Conservation (phyloP, 2,113 vertebrate species). For the Numida meleagris region DNA sequence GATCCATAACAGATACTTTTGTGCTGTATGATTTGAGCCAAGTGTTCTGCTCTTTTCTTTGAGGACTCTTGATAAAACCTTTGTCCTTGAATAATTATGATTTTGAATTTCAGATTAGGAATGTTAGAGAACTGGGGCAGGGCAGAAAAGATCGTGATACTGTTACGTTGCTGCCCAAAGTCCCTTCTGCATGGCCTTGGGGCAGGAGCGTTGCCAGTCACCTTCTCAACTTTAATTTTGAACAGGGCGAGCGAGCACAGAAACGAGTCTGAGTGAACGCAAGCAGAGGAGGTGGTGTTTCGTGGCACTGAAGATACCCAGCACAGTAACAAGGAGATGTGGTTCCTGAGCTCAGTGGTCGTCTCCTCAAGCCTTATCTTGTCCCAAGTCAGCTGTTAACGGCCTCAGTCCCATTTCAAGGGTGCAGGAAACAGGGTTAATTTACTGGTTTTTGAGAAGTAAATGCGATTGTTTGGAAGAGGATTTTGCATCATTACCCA, state of each 20-base stretch:
- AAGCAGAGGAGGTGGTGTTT: not conserved
- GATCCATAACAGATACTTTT: not conserved
- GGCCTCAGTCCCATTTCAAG: not conserved
- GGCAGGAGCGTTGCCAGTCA: not conserved
- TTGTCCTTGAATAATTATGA: not conserved
- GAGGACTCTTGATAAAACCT: not conserved
- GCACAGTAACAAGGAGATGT: rapidly evolving
- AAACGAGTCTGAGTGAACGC: slow-evolving; percentile 16
- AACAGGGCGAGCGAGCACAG: slow-evolving; percentile 56
- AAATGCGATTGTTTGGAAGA: not conserved
- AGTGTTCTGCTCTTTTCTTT: not conserved
- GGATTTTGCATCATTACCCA: not conserved
- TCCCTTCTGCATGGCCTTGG: not conserved
- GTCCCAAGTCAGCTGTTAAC: rapidly evolving
- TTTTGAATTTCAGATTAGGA: not conserved
- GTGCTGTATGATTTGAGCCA: not conserved
- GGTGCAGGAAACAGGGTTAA: not conserved
- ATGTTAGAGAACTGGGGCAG: not conserved
- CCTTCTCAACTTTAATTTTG: slow-evolving; percentile 3
- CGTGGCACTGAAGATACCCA: not conserved
- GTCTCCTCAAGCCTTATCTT: not conserved
- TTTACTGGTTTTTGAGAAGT: not conserved
- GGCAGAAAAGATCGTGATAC: not conserved
- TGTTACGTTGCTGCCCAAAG: not conserved
- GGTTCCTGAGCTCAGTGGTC: not conserved